Percentiles rank a stretch among this genome's conserved stretches.
phyloP scores from a whole-genome alignment of 1,140 invertebrate species.

The Melipona quadrifasciata region DNA sequence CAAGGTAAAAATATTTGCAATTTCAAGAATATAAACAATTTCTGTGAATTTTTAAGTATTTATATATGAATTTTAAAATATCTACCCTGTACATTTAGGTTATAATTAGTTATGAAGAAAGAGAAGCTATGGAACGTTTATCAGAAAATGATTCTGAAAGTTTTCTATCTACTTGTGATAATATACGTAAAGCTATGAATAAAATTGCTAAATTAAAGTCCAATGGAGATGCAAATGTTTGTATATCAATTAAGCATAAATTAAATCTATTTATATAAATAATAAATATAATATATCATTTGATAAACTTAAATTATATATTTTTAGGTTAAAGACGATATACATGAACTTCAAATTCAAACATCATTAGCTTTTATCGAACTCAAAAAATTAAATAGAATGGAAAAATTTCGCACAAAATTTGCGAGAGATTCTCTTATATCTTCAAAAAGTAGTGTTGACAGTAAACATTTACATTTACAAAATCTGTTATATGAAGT shows the following conservation, averaged over 20 bases:
- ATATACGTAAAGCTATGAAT: constrained; percentile 85
- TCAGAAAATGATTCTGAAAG: constrained; percentile 86
- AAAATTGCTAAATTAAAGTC: constrained; percentile 86
- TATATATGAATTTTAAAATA: constrained; percentile 5
- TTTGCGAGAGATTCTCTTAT: constrained; percentile 89
- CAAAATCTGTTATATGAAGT: constrained; percentile 98
- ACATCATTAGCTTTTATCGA: constrained; percentile 89
- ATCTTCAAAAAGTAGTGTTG: constrained; percentile 92
- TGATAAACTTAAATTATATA: background rate
- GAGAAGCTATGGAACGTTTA: constrained; percentile 86
- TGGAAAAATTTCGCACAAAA: constrained; percentile 93
- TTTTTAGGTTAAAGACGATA: constrained; percentile 84
- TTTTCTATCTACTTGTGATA: constrained; percentile 87
- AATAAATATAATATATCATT: constrained; percentile 20
- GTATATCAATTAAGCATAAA: constrained; percentile 35
- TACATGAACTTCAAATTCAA: constrained; percentile 86
- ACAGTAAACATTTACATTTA: constrained; percentile 93
- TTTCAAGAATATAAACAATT: background rate
- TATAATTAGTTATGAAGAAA: constrained; percentile 88
- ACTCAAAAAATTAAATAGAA: constrained; percentile 94
- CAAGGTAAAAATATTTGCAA: constrained; percentile 68
- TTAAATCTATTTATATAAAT: background rate
- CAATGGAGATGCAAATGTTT: constrained; percentile 81
- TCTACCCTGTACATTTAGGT: constrained; percentile 76
- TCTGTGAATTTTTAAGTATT: constrained; percentile 10